A percentile compares a stretch with the other conserved stretches of the same genome.
These are phyloP conservation scores for Elachura formosa DNA, from an alignment of 2,113 vertebrate species.

Conservation along the genomic window DNA sequence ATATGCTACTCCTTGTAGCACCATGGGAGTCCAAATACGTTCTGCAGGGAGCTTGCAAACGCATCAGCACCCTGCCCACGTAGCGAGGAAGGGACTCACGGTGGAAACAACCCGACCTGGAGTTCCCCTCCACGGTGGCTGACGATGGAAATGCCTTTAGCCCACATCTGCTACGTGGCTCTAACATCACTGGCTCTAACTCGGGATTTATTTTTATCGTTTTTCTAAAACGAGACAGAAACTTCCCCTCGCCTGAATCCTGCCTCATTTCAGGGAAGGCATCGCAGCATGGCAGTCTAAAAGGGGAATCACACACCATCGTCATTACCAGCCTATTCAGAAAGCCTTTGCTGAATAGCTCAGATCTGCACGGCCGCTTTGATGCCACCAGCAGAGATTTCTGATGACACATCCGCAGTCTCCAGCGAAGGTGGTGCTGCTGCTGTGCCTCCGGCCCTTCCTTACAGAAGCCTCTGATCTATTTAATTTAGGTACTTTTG, in stretches of 20 bases:
- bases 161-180: background rate
- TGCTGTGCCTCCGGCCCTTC: background rate
- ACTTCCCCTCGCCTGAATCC: background rate
- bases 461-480: background rate
- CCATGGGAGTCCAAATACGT: background rate
- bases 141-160: background rate
- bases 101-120: background rate
- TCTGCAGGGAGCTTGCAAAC: background rate
- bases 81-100: background rate
- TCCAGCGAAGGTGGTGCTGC: background rate
- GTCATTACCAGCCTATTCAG: slow-evolving; percentile 42
- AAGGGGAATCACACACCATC: background rate
- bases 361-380: background rate
- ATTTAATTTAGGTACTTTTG: background rate
- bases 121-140: background rate
- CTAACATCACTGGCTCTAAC: background rate
- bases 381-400: slow-evolving; percentile 11
- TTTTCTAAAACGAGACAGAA: background rate
- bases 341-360: background rate
- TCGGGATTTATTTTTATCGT: background rate
- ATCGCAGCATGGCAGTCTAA: background rate
- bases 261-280: background rate
- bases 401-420: background rate
- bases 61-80: background rate
- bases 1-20: background rate